Percentiles rank a stretch among this genome's conserved stretches.
These are phyloP conservation scores for Connochaetes taurinus DNA, from an alignment of 2,113 vertebrate genomes.

Conservation along the genomic window DNA sequence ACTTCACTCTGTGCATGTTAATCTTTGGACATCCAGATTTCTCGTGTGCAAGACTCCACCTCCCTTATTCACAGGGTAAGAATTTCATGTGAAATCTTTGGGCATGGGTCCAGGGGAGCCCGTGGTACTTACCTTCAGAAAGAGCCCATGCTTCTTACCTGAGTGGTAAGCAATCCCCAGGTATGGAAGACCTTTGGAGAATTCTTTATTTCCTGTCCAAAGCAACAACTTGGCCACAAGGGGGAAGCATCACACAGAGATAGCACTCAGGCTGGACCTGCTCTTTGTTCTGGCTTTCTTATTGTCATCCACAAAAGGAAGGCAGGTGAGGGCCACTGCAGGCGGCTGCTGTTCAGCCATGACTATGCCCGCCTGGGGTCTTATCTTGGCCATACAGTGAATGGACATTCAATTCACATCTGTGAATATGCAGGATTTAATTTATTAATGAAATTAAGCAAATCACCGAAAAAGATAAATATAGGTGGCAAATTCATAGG, in stretches of 20 bases:
- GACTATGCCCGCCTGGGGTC: not conserved
- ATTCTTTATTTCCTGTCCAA: not conserved
- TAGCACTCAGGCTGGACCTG: conserved; percentile 29
- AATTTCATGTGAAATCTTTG: not conserved
- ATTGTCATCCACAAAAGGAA: not conserved
- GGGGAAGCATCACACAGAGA: conserved; percentile 79
- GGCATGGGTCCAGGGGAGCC: not conserved
- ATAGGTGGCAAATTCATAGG: not conserved
- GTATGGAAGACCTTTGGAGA: not conserved
- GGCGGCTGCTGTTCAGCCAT: not conserved
- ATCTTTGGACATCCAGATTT: not conserved
- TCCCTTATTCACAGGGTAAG: not conserved
- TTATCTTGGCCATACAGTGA: not conserved
- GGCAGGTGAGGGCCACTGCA: conserved; percentile 6
- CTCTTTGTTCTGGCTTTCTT: conserved; percentile 59
- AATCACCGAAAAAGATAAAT: not conserved
- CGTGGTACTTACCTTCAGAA: not conserved
- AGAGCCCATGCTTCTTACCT: not conserved
- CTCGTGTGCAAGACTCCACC: not conserved
- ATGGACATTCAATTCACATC: not conserved
- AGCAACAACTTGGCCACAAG: conserved; percentile 74
- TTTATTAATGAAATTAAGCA: conserved; percentile 18
- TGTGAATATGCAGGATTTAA: not conserved
- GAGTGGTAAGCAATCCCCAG: not conserved
- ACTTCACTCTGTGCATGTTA: not conserved